Evolutionary conservation across 2,113 vertebrate species (phyloP), one percentile per base, ranked within the genome.

Genomic region (Cranoglanis bouderius): DNA sequence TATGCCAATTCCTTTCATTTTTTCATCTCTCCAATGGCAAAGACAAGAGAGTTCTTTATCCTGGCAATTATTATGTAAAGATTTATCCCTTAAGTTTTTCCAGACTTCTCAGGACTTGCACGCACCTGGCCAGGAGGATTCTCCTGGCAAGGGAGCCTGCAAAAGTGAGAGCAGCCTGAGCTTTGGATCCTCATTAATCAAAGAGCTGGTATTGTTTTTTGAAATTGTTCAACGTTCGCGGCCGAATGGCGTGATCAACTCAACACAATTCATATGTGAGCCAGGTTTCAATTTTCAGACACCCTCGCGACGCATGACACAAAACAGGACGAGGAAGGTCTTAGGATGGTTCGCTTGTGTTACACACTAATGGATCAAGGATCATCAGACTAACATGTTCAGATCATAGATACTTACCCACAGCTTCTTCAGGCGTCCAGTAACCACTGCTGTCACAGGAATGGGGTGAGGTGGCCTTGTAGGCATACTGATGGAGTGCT

Each of bases 371-470:
- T 67, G 53, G 35, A 82, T 57, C 53, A 57, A 57, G 19, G n/a
- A 59, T 59, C 51, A 26, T 38, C 19, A 85, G 43, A 21, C 61
- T 80, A 65, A 18, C n/a, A 4, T 49, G 2, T 12, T 51, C 29
- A 19, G 59, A 53, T 65, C 19, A 29, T 1, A 38, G 55, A 43
- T 40, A 89, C 94, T 95, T 93, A 99, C 98, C 98, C 80, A 97
- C 95, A 84, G 98, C 98, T 91, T 99, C 98, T 82, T 99, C 98
- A 0, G 98, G 98, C 6, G 97, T 98, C 98, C 98, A 99, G 94
- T 99, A 99, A 55, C 97, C 98, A 0, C 97, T 98, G 32, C 97
- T 97, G 81, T 99, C 98, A 0, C 98, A 99, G 88, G 97, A 94
- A 0, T 97, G 96, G 63, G 97, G 95, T 0, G 98, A 99, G 0